Percentiles rank a stretch among this genome's conserved stretches.
phyloP scores from a whole-genome alignment of 2,888 invertebrate genomes.

The Nomada fabriciana region DNA sequence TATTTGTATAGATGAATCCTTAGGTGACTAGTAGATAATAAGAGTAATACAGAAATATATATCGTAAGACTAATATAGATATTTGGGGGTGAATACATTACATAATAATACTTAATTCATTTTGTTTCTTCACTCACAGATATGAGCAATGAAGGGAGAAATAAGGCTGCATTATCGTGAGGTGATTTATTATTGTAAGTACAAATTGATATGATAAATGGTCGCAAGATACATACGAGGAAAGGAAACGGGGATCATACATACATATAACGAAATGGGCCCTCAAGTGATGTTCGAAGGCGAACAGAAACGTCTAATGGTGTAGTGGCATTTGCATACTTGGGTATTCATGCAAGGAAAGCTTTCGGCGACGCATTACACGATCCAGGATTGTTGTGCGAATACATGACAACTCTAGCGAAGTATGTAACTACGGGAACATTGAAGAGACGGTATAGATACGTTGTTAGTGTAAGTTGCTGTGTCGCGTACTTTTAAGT shows the following conservation, averaged over 20 bases:
- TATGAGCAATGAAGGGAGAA: no score
- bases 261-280: slow-evolving; percentile 45
- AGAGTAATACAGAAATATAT: no score
- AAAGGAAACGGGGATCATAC: no score
- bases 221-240: not conserved
- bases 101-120: no score
- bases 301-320: slow-evolving; percentile 74
- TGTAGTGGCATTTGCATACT: slow-evolving; percentile 78
- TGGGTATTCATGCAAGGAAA: slow-evolving; percentile 78
- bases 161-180: not conserved
- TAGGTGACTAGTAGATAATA: no score
- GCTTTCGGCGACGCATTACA: slow-evolving; percentile 76
- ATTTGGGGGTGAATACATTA: no score
- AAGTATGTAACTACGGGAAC: slow-evolving; percentile 63
- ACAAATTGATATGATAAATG: slow-evolving; percentile 3
- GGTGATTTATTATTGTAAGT: not conserved
- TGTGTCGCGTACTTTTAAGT: slow-evolving; percentile 10
- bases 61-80: no score
- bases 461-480: slow-evolving; percentile 53
- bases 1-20: no score
- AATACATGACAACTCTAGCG: slow-evolving; percentile 63
- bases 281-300: slow-evolving; percentile 68
- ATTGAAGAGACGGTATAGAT: slow-evolving; percentile 50
- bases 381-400: slow-evolving; percentile 76
- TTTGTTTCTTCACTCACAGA: no score